Evolutionary conservation across 2,113 vertebrate genomes (phyloP).

Genomic region (Bujurquina vittata): DNA sequence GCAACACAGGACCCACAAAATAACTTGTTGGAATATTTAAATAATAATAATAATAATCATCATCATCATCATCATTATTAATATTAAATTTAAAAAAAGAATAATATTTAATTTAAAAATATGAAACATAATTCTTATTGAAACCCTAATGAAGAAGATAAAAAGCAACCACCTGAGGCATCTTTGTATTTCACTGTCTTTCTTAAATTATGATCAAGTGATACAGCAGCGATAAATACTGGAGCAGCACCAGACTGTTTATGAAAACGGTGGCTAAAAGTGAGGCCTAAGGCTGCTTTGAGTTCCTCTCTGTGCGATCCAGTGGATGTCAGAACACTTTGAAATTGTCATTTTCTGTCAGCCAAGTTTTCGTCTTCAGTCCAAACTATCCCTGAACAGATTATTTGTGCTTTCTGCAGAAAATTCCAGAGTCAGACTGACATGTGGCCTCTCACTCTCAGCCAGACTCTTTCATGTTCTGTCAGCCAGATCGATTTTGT

Average conservation of each 20-base stretch:
- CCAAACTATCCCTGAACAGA: neutral
- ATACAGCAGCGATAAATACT: neutral
- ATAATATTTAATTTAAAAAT: too few relatives aligned
- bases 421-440: constrained; percentile 22
- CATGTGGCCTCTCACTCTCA: constrained; percentile 4
- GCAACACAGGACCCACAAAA: neutral
- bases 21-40: neutral
- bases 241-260: neutral
- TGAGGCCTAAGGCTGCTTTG: neutral
- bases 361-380: neutral
- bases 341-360: neutral
- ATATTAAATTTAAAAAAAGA: too few relatives aligned
- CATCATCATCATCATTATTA: too few relatives aligned
- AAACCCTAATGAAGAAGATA: neutral
- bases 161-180: neutral
- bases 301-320: neutral
- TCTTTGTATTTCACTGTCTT: neutral
- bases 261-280: neutral
- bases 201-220: neutral
- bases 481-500: constrained; percentile 44
- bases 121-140: neutral
- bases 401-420: neutral
- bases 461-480: constrained; percentile 2
- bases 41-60: too few relatives aligned
- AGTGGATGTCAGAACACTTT: neutral